phyloP scores from a whole-genome alignment of 2,113 vertebrate genomes.

The Eurystomus gularis region DNA sequence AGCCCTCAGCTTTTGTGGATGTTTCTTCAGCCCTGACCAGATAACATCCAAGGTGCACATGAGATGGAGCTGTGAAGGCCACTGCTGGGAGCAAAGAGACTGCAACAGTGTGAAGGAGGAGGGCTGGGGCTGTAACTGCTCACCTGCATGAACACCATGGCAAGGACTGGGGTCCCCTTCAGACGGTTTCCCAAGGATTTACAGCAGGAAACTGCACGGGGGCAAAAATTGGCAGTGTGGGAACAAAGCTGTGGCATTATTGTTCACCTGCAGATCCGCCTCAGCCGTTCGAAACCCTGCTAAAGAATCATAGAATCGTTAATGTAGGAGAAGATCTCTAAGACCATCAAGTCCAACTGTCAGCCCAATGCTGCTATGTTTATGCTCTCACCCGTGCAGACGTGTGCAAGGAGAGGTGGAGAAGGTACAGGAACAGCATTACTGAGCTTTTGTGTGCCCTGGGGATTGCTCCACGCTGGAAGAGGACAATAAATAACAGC shows the following conservation, averaged over 20 bases:
- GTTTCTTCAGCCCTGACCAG: background rate
- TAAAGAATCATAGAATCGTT: background rate
- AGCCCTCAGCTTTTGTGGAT: background rate
- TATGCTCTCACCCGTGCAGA: background rate
- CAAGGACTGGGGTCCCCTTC: background rate
- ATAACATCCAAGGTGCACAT: background rate
- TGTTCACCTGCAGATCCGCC: background rate
- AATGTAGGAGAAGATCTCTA: too few species aligned
- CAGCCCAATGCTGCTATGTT: too few species aligned
- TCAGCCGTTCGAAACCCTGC: background rate
- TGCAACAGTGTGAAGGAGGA: background rate
- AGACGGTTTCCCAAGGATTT: background rate
- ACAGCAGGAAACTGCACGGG: background rate
- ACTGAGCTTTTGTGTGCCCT: accelerated
- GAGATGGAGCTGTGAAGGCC: background rate
- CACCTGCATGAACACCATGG: background rate
- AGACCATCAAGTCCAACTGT: too few species aligned
- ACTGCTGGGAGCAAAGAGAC: background rate
- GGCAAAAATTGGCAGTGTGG: background rate
- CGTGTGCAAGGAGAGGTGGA: background rate
- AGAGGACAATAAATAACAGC: background rate
- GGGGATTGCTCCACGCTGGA: background rate
- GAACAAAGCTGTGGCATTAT: background rate
- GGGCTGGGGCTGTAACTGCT: background rate
- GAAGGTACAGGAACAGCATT: background rate